Conservation (phyloP, 2,797 vertebrate genomes). For the Micromesistius poutassou region DNA sequence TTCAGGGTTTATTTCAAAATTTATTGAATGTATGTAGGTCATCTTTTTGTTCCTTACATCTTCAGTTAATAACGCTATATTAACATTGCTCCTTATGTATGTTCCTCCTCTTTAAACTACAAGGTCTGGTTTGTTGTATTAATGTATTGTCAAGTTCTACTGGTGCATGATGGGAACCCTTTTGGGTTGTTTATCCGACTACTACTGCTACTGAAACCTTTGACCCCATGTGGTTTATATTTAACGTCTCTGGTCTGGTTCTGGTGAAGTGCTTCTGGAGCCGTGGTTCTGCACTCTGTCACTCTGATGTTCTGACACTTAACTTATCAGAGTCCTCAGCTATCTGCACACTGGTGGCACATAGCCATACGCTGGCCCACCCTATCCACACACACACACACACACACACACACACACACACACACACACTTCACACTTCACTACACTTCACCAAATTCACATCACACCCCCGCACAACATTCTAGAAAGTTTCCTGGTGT, state of each 20-base stretch:
- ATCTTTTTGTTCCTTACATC: too few species aligned
- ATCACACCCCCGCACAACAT: not conserved
- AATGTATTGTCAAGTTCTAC: not conserved
- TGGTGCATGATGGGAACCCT: not conserved
- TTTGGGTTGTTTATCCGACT: not conserved
- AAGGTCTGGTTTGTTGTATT: not conserved
- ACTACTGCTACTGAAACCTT: not conserved
- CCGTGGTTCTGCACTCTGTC: not conserved
- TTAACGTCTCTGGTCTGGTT: not conserved
- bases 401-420: too few species aligned
- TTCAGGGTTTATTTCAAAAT: not conserved
- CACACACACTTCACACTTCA: not conserved
- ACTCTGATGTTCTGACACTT: not conserved
- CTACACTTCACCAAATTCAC: too few species aligned
- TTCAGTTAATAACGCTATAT: not conserved
- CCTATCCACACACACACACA: not conserved
- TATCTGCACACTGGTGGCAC: not conserved
- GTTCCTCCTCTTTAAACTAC: not conserved
- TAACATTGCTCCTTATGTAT: not conserved
- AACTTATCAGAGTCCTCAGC: not conserved
- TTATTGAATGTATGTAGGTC: not conserved
- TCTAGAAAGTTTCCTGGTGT: not conserved
- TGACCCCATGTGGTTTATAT: not conserved
- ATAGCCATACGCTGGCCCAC: not conserved
- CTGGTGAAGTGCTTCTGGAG: not conserved